phyloP scores from a whole-genome alignment of 1,140 invertebrate genomes.

The Zaprionus capensis region DNA sequence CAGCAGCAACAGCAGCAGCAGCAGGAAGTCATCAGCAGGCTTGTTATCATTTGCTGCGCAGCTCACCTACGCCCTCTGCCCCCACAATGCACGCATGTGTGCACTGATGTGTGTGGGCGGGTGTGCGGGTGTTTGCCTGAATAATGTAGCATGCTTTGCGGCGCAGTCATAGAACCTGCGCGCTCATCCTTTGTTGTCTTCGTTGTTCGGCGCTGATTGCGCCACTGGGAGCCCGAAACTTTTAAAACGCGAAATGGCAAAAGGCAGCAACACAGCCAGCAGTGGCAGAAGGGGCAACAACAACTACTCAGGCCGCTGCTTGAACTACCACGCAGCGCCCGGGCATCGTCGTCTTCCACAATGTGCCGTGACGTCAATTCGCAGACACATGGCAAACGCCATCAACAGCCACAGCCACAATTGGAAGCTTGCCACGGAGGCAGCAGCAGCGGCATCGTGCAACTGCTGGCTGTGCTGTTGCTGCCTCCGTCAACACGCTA shows the following conservation, averaged over 20 bases:
- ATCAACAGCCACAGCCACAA: constrained; percentile 77
- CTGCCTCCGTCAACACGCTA: neutral
- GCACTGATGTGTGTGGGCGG: constrained; percentile 11
- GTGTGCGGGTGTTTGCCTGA: constrained; percentile 41
- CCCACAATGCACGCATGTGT: neutral
- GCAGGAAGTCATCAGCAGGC: constrained; percentile 78
- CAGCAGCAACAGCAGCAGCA: constrained; percentile 25
- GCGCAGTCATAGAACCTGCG: constrained; percentile 55
- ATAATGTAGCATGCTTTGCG: constrained; percentile 77
- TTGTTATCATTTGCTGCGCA: constrained; percentile 69
- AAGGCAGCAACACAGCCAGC: neutral
- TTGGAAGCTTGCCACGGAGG: constrained; percentile 74
- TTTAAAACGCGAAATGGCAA: constrained; percentile 74
- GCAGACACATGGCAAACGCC: constrained; percentile 78
- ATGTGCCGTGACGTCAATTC: constrained; percentile 67
- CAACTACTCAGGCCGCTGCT: neutral
- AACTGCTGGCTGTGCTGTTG: constrained; percentile 17
- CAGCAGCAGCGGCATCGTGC: constrained; percentile 18
- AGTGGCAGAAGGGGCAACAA: constrained; percentile 3
- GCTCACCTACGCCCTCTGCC: constrained; percentile 1
- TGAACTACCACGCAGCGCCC: neutral
- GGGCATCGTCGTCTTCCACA: neutral
- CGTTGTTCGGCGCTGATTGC: constrained; percentile 70
- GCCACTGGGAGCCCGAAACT: constrained; percentile 70
- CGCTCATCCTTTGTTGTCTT: constrained; percentile 54